These are phyloP conservation scores for Climacteris rufus DNA, from an alignment of 2,113 vertebrate genomes.

Conservation along the genomic window DNA sequence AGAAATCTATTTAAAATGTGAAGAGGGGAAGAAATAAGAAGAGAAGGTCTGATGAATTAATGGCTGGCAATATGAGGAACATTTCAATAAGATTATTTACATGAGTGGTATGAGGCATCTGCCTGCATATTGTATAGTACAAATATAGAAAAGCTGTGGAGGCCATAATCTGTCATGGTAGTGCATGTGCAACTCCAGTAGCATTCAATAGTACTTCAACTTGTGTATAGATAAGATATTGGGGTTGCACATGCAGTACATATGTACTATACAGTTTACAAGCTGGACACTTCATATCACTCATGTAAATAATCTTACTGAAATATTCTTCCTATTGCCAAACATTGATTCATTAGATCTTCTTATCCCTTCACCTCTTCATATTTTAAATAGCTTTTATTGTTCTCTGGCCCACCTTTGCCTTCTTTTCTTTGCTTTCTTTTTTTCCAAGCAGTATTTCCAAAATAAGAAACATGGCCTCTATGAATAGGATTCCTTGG, in stretches of 20 bases:
- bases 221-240: neutral
- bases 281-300: neutral
- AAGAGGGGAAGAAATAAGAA: conserved; percentile 41
- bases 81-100: conserved; percentile 37
- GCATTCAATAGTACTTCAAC: conserved; percentile 9
- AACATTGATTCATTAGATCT: neutral
- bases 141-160: conserved; percentile 54
- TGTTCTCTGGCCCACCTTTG: neutral
- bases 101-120: conserved; percentile 40
- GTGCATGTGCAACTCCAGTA: neutral
- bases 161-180: conserved; percentile 37
- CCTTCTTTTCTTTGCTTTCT: neutral
- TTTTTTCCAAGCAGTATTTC: neutral
- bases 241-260: neutral
- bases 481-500: neutral
- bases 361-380: neutral
- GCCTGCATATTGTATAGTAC: neutral
- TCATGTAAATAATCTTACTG: conserved; percentile 1
- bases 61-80: neutral
- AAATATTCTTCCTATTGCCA: neutral
- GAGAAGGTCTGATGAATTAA: conserved; percentile 30
- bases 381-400: neutral
- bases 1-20: conserved; percentile 26
- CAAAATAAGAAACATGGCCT: neutral
- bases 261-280: neutral